Evolutionary conservation across 2,797 vertebrate genomes (phyloP), one percentile per base, ranked within the genome.

Genomic region (Crocidura indochinensis): DNA sequence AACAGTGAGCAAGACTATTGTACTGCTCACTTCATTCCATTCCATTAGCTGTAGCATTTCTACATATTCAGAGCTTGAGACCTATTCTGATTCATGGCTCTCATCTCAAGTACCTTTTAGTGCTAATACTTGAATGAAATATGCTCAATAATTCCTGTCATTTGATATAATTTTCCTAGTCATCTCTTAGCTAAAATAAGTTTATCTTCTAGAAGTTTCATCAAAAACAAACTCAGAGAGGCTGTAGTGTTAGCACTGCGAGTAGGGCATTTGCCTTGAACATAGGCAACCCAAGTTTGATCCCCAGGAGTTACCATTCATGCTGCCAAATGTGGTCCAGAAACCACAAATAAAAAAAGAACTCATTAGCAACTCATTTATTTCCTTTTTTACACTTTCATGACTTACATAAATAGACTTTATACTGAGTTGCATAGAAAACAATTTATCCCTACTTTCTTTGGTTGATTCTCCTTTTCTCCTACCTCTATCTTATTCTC

Each of bases 111-210:
- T 81, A 20, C 47, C 29, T 44, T 46, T 15, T 44, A 46, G 10
- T 56, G 24, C 80, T 77, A 68, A 29, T 69, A 56, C 69, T 64
- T 17, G 9, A 80, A 49, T 49, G 26, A 84, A 84, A 90, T 68
- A 53, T 14, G 49, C 10, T 81, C 8, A 20, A 6, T 51, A 1
- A 27, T 46, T 11, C 1, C 53, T 47, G 22, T 19, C 6, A 80
- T 68, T 65, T 79, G 26, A 24, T 83, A 22, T 47, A 77, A 87
- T 53, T 31, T 72, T 68, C 17, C 85, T 47, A 83, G 26, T 46
- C 20, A 68, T 53, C 29, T 65, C 56, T 92, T 73, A 8, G 44
- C 10, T 86, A 93, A 51, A 3, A 2, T 75, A 69, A 79, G 12
- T 67, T 83, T 38, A 47, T 72, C 11, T 31, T 90, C 46, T n/a